phyloP scores from a whole-genome alignment of 2,797 vertebrate genomes.

The Alfaro cultratus region DNA sequence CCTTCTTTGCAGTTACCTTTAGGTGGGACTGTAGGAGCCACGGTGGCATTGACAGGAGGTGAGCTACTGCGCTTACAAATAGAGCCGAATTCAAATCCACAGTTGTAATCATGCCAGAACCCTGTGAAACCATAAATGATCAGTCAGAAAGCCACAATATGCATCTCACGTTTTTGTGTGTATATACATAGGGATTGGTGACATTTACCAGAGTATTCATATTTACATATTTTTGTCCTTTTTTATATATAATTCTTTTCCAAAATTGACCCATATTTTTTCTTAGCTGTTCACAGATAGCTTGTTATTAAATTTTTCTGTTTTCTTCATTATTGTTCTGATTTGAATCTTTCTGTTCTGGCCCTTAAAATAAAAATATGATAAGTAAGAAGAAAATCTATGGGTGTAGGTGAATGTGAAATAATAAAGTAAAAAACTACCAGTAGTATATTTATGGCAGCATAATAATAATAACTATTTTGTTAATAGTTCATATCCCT shows the following conservation, averaged over 20 bases:
- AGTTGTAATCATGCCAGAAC: constrained; percentile 52
- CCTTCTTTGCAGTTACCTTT: constrained; percentile 47
- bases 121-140: constrained; percentile 35
- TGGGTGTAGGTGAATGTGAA: background rate
- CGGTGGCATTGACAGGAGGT: constrained; percentile 34
- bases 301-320: background rate
- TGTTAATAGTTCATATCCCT: too few species aligned
- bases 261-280: too few species aligned
- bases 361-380: background rate
- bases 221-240: background rate
- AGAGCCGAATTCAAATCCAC: constrained; percentile 10
- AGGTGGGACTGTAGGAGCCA: constrained; percentile 33
- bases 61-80: constrained; percentile 61
- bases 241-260: background rate
- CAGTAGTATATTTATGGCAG: background rate
- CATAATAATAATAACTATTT: background rate
- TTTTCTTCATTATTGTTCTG: background rate
- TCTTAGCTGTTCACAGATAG: too few species aligned
- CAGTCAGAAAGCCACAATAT: background rate
- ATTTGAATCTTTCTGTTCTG: background rate
- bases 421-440: background rate
- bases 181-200: background rate
- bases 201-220: background rate
- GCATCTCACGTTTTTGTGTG: background rate
- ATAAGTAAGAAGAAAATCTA: background rate